Conservation (phyloP, 2,797 vertebrate species). For the Pangasius mekongensis region DNA sequence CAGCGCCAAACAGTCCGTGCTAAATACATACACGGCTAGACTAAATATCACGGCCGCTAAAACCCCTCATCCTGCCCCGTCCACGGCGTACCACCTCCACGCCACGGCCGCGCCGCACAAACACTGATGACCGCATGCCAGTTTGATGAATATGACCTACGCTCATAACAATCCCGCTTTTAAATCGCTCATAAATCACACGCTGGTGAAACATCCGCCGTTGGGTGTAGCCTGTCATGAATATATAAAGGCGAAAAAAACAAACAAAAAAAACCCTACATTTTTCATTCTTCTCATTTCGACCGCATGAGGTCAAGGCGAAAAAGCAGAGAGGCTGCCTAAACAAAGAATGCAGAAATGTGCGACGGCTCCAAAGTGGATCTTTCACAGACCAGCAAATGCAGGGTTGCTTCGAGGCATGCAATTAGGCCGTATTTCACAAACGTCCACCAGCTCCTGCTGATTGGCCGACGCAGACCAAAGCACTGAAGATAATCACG, state of each 20-base stretch:
- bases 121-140: slow-evolving; percentile 45
- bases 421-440: slow-evolving; percentile 41
- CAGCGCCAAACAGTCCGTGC: slow-evolving; percentile 70
- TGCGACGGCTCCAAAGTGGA: slow-evolving; percentile 25
- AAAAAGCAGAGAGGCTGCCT: slow-evolving; percentile 37
- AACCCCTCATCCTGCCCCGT: slow-evolving; percentile 55
- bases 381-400: slow-evolving; percentile 39
- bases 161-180: slow-evolving; percentile 34
- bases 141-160: slow-evolving; percentile 44
- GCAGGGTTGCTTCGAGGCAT: slow-evolving; percentile 33
- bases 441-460: slow-evolving; percentile 32
- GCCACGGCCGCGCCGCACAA: slow-evolving; percentile 17
- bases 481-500: slow-evolving; percentile 38
- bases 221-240: slow-evolving; percentile 27
- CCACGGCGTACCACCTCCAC: slow-evolving; percentile 7
- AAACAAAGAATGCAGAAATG: slow-evolving; percentile 40
- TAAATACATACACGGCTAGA: slow-evolving; percentile 65
- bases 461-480: slow-evolving; percentile 27
- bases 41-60: slow-evolving; percentile 62
- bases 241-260: neutral
- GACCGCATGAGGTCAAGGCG: slow-evolving; percentile 39
- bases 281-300: slow-evolving; percentile 42
- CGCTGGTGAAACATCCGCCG: slow-evolving; percentile 22
- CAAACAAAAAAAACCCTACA: slow-evolving; percentile 32
- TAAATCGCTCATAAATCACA: slow-evolving; percentile 44